Percentiles rank a stretch among this genome's conserved stretches.
Evolutionary conservation across 2,113 vertebrate genomes (phyloP).

Genomic region (Syrmaticus mikado): DNA sequence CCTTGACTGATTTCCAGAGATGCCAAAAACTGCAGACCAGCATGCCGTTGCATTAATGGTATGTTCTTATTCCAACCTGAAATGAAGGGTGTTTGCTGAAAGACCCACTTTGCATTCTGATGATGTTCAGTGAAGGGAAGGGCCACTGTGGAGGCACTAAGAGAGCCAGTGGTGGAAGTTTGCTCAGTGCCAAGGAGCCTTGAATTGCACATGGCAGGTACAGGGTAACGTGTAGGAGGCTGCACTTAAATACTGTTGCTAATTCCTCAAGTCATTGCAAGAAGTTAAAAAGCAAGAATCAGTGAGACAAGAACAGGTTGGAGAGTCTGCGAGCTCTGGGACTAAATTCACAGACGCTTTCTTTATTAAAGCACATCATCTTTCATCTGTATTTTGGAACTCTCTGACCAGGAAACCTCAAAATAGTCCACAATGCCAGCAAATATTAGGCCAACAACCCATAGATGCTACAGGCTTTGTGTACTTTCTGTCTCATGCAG

Average conservation of each 20-base stretch:
- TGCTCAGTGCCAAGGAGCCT: background rate
- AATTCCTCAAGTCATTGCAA: constrained; percentile 4
- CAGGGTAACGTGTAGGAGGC: background rate
- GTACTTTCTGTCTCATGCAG: background rate
- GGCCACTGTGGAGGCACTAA: background rate
- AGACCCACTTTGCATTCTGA: background rate
- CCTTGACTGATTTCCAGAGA: background rate
- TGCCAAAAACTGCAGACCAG: background rate
- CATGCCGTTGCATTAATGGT: background rate
- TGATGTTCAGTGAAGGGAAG: background rate
- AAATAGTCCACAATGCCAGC: background rate
- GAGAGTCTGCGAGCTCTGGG: background rate
- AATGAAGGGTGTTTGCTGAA: background rate
- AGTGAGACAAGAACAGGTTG: background rate
- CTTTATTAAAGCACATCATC: fast-evolving
- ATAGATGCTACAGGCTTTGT: background rate
- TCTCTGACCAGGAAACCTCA: background rate
- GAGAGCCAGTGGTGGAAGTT: background rate
- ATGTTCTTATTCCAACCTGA: background rate
- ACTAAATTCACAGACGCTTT: background rate
- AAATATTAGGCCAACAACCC: background rate
- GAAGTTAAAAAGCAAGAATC: background rate
- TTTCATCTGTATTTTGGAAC: background rate
- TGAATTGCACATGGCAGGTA: background rate
- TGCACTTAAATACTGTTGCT: constrained; percentile 6